phyloP scores from a whole-genome alignment of 1,140 invertebrate genomes.

The Brachionus plicatilis region DNA sequence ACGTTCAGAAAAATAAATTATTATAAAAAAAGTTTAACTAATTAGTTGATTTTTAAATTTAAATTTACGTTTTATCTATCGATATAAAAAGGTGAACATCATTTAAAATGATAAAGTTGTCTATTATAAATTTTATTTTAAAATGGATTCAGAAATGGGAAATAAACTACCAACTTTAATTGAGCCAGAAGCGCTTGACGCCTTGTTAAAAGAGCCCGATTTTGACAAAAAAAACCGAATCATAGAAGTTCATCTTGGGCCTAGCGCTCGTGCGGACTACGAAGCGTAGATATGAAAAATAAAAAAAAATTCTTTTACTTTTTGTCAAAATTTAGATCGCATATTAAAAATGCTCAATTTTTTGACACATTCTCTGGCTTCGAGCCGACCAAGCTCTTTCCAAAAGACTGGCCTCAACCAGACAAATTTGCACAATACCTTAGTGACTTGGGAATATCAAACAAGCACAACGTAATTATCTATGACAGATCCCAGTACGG shows the following conservation, averaged over 20 bases:
- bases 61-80: neutral
- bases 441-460: constrained; percentile 42
- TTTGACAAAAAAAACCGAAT: constrained; percentile 25
- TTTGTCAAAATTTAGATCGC: neutral
- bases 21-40: neutral
- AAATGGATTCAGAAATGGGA: constrained; percentile 14
- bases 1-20: neutral
- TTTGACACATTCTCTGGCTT: neutral
- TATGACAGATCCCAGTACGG: constrained; percentile 43
- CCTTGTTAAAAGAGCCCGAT: neutral
- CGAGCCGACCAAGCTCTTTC: constrained; percentile 30
- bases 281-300: neutral
- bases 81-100: neutral
- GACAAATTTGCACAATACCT: constrained; percentile 43
- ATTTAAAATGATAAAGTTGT: neutral
- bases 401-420: constrained; percentile 43
- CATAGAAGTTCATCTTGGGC: constrained; percentile 10
- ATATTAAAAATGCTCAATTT: neutral
- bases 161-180: constrained; percentile 2
- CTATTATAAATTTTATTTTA: neutral
- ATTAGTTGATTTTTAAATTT: neutral
- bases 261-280: neutral
- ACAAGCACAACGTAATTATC: constrained; percentile 43
- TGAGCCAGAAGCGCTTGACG: neutral
- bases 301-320: neutral